Evolutionary conservation across 1,140 invertebrate genomes (phyloP), one percentile per base, ranked within the genome.

Genomic region (Xylocopa sonorina): DNA sequence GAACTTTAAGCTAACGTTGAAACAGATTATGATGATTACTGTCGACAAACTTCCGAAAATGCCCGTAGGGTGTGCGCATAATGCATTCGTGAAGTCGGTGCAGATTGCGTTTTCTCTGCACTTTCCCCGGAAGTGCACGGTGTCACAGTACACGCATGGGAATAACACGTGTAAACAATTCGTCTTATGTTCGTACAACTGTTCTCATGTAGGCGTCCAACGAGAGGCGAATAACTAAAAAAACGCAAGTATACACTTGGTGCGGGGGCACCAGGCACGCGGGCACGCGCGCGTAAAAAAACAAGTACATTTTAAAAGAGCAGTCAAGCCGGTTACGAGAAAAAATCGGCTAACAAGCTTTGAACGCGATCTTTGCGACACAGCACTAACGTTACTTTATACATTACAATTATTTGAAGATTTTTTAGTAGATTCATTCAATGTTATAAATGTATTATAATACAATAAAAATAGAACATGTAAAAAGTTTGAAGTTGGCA

Each of bases 321-420:
- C 34, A 51, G 68, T 69, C 58, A 60, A 81, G 83, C 83, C 80
- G 83, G 79, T 85, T 85, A 55, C 51, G 21, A 75, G 58, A 82
- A 60, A 64, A 85, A 77, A 84, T 78, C 66, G 27, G 34, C 27
- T 32, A 72, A 78, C 53, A 43, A 48, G 27, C 38, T 9, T 53
- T 27, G 57, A 46, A 53, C 34, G 12, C 46, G 27, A 41, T 60
- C n/a, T 24, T 24, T 71, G 18, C n/a, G 29, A 51, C 5, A 46
- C 55, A 68, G 12, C 32, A 16, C 1, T 27, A 38, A 34, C 32
- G 21, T 58, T 48, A 48, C n/a, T 41, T 50, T 64, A 48, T 32
- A 41, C 24, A 34, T 51, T 41, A 14, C 3, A 14, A 41, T 53
- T 38, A 21, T 64, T 43, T 5, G 3, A 12, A 51, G 7, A 41